These are phyloP conservation scores for Geophilus truncorum DNA, from an alignment of 2,888 invertebrate genomes.

Conservation along the genomic window DNA sequence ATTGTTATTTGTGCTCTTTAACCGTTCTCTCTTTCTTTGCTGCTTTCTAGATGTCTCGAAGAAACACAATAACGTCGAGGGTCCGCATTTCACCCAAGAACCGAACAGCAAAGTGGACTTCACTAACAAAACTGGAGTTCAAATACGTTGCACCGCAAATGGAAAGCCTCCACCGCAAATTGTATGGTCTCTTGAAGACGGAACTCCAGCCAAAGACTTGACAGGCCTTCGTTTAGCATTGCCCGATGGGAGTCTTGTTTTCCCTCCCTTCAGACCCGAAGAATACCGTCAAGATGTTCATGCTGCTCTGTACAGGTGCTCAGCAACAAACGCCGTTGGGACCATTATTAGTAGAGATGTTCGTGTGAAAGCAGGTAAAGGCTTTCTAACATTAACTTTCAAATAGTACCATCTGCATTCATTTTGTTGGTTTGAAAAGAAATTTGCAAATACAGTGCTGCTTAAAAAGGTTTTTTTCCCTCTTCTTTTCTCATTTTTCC, in stretches of 20 bases:
- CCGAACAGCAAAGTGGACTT: constrained; percentile 41
- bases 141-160: constrained; percentile 43
- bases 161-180: constrained; percentile 44
- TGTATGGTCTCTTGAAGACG: constrained; percentile 43
- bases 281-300: constrained; percentile 40
- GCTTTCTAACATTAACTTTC: constrained; percentile 5
- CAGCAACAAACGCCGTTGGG: constrained; percentile 40
- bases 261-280: constrained; percentile 39
- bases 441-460: not conserved
- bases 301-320: constrained; percentile 41
- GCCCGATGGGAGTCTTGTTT: constrained; percentile 41
- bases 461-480: not conserved
- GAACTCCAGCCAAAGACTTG: constrained; percentile 41
- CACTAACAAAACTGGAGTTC: constrained; percentile 44
- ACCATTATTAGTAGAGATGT: constrained; percentile 41
- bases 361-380: constrained; percentile 41
- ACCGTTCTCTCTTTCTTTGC: too few relatives aligned
- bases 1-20: too few relatives aligned
- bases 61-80: not conserved
- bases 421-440: constrained; percentile 11
- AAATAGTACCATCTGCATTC: not conserved
- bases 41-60: not conserved
- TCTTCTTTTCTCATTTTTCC: too few relatives aligned
- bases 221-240: constrained; percentile 41
- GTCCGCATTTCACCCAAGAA: constrained; percentile 22